Base-by-base conservation (phyloP, 2,888 invertebrate species). In the Corythucha ciliata region DNA sequence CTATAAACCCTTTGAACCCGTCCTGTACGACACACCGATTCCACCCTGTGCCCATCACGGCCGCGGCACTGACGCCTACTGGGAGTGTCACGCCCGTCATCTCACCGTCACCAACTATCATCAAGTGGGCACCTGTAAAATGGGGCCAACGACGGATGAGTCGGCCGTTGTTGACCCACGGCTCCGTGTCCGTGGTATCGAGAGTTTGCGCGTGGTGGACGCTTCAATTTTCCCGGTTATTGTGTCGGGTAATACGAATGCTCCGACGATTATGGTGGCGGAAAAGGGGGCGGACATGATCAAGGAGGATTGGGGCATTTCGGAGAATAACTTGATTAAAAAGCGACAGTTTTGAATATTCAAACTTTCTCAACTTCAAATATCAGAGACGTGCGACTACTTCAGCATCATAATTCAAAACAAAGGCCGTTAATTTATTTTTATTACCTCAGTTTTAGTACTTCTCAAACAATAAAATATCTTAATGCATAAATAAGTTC, bases 191-290 rank as follows among this genome's bases (percentile, higher is more conserved):
- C 70, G 76, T 53, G 80, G 81, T 1, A 66, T 81, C 4, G 64
- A 68, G n/a, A 74, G 74, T 49, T 65, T 83, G 24, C 68, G 83
- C 52, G 80, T 83, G 1, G 77, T 75, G 3, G 83, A 83, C 62
- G 78, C 78, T 22, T 79, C 81, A 54, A 70, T 83, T 18, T 79
- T 83, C 65, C 82, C 82, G 1, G 69, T 72, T 42, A 73, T 80
- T 7, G 72, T 78, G 29, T 76, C 77, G 8, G 76, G 77, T 1
- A 80, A 82, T 65, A 80, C 80, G 0, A 76, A 77, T 47, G 80
- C 79, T 1, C 77, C 78, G 4, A 76, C 79, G 1, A 75, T 81
- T 33, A 81, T 82, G 81, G 75, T 82, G 24, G 83, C 78, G 0
- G 83, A 83, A 67, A 82, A 81, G 60, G 81, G 58, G 3, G 51